Evolutionary conservation across 2,797 vertebrate species (phyloP).

Genomic region (Coranthus polyacanthus): DNA sequence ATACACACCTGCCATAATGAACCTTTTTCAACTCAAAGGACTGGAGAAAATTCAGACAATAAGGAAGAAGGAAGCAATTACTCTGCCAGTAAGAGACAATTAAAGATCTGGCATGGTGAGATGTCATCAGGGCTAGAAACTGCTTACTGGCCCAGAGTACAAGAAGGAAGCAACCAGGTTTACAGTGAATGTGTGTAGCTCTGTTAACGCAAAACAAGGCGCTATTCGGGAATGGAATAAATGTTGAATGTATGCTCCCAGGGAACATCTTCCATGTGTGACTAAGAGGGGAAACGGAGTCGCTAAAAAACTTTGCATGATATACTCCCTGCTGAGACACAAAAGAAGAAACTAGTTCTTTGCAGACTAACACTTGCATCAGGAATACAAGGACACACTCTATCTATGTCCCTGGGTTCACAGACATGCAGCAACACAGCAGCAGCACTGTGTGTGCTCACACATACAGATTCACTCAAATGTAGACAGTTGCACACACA

Average conservation of each 20-base stretch:
- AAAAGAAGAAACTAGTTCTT: neutral
- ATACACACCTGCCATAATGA: conserved; percentile 6
- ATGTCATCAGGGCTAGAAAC: neutral
- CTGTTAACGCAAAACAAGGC: neutral
- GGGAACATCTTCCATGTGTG: conserved; percentile 2
- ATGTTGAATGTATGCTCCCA: neutral
- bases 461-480: neutral
- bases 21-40: conserved; percentile 12
- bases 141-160: neutral
- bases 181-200: conserved; percentile 11
- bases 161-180: conserved; percentile 10
- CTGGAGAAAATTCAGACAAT: neutral
- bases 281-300: neutral
- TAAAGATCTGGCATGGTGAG: neutral
- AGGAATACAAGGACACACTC: neutral
- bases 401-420: neutral
- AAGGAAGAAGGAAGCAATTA: neutral
- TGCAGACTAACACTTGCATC: neutral
- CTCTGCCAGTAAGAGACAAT: neutral
- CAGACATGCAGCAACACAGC: neutral
- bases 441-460: no score
- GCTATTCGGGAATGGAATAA: neutral
- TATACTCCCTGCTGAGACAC: neutral
- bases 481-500: neutral
- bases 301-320: conserved; percentile 4